These are phyloP conservation scores for Chaetops frenatus DNA, from an alignment of 2,113 vertebrate genomes.

Conservation along the genomic window DNA sequence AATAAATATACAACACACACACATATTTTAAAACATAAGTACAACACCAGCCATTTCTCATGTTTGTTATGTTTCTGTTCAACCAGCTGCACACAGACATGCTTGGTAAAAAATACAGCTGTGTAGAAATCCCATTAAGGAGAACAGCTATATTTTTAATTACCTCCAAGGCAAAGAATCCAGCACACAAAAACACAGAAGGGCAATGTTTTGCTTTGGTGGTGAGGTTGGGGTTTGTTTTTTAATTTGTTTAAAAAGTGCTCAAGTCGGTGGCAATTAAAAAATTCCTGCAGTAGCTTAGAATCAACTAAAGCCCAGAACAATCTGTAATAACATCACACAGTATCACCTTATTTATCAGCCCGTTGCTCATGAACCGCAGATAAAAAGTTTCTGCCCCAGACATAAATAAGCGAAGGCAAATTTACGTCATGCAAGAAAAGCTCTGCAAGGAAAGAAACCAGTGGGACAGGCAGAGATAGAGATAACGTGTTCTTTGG, in stretches of 20 bases:
- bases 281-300: constrained; percentile 47
- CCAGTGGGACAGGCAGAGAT: background rate
- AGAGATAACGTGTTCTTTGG: background rate
- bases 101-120: background rate
- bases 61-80: background rate
- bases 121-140: background rate
- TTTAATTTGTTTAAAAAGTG: background rate
- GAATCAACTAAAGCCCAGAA: constrained; percentile 31
- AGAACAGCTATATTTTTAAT: constrained; percentile 34
- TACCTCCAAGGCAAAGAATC: constrained; percentile 47
- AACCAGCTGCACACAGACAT: background rate
- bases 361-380: background rate
- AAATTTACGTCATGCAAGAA: background rate
- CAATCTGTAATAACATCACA: background rate
- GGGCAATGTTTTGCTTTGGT: background rate
- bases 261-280: constrained; percentile 46
- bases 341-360: background rate
- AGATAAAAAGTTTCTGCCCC: background rate
- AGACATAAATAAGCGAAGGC: background rate
- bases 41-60: background rate
- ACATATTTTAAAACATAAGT: background rate
- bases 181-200: background rate
- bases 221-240: background rate
- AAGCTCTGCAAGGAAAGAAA: background rate
- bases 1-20: background rate